phyloP scores from a whole-genome alignment of 2,797 vertebrate species.

The Balearica regulorum region DNA sequence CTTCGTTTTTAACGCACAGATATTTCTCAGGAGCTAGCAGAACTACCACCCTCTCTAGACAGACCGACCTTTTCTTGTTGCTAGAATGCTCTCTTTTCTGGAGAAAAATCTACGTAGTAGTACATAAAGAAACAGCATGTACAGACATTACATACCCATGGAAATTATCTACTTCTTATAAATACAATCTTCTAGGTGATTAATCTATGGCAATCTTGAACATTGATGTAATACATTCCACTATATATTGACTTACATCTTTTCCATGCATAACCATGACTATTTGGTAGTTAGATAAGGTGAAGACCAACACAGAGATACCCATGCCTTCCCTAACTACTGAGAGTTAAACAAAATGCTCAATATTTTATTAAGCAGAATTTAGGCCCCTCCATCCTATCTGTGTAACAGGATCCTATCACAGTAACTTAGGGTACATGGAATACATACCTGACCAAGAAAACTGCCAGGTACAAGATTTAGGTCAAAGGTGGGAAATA shows the following conservation, averaged over 20 bases:
- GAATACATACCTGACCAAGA: not conserved
- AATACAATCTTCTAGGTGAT: not conserved
- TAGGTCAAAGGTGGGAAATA: not conserved
- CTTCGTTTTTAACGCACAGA: not conserved
- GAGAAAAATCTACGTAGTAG: not conserved
- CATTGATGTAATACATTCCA: not conserved
- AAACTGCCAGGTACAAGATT: not conserved
- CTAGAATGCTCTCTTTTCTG: not conserved
- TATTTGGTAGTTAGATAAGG: not conserved
- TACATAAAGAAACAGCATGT: not conserved
- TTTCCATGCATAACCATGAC: accelerated
- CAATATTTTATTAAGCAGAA: not conserved
- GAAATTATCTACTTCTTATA: not conserved
- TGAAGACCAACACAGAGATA: not conserved
- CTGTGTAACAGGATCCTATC: not conserved
- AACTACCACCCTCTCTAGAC: not conserved
- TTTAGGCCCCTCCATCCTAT: not conserved
- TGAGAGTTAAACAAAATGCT: not conserved
- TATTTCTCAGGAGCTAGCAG: not conserved
- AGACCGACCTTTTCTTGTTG: not conserved
- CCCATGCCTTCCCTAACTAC: not conserved
- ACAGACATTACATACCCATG: not conserved
- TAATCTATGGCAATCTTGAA: not conserved
- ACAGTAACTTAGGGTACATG: not conserved
- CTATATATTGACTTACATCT: not conserved